These are phyloP conservation scores for Fistularia commersonii DNA, from an alignment of 2,797 vertebrate species.

Conservation along the genomic window DNA sequence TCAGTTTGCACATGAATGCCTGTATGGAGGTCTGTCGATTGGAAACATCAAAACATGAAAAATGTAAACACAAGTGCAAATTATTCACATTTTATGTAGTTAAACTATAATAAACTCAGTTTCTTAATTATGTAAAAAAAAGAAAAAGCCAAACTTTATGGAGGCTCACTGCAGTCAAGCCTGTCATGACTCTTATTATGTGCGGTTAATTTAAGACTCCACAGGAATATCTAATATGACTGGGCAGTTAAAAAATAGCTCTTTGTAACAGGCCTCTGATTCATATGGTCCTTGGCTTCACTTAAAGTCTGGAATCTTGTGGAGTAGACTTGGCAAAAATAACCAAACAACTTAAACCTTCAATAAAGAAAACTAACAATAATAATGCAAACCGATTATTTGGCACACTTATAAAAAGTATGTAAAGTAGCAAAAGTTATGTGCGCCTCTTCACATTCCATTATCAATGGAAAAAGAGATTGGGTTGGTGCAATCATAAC, in stretches of 20 bases:
- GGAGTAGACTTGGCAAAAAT: conserved; percentile 27
- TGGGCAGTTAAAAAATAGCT: conserved; percentile 29
- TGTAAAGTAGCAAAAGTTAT: conserved; percentile 3
- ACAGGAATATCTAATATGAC: conserved; percentile 30
- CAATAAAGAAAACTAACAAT: conserved; percentile 15
- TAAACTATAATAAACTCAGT: too few species aligned
- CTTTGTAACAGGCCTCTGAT: conserved; percentile 29
- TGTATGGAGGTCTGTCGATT: conserved; percentile 40
- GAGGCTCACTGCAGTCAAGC: conserved; percentile 6
- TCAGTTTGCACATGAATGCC: conserved; percentile 41
- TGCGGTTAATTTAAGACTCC: conserved; percentile 13
- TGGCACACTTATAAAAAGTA: conserved; percentile 13
- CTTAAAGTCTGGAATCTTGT: conserved; percentile 13
- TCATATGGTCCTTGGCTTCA: conserved; percentile 18
- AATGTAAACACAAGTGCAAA: too few species aligned
- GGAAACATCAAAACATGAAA: conserved; percentile 8
- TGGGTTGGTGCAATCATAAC: background rate
- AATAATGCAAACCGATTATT: conserved; percentile 19
- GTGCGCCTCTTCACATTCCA: conserved; percentile 1
- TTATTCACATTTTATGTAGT: too few species aligned
- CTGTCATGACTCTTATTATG: conserved; percentile 9
- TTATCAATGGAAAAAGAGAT: background rate
- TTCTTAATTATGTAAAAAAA: background rate
- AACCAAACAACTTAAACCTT: conserved; percentile 20
- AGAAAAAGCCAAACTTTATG: background rate